phyloP scores from a whole-genome alignment of 1,140 invertebrate genomes.

The Oryzaephilus surinamensis region DNA sequence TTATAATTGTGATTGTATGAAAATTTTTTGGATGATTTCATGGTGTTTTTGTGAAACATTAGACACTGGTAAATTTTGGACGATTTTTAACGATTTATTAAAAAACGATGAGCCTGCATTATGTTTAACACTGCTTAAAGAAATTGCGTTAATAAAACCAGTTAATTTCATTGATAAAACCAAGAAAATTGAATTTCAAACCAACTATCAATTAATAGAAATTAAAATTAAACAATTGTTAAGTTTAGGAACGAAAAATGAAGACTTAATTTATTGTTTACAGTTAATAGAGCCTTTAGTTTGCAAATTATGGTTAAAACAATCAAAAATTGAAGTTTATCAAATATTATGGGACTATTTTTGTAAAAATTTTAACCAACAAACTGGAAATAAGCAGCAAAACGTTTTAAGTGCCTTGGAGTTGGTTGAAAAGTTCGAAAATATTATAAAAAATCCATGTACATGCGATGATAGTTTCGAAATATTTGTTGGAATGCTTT shows the following conservation, averaged over 20 bases:
- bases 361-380: constrained; percentile 26
- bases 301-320: constrained; percentile 21
- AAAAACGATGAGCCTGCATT: constrained; percentile 12
- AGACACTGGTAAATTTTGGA: constrained; percentile 15
- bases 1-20: constrained; percentile 21
- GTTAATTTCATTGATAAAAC: not conserved
- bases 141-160: constrained; percentile 12
- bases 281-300: constrained; percentile 21
- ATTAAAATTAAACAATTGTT: not conserved
- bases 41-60: constrained; percentile 14
- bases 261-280: constrained; percentile 15
- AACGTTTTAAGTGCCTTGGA: constrained; percentile 7
- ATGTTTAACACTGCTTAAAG: constrained; percentile 17
- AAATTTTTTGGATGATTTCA: constrained; percentile 17
- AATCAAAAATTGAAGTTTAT: constrained; percentile 22
- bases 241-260: not conserved
- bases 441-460: constrained; percentile 15
- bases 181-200: too few species aligned
- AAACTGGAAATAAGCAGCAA: constrained; percentile 15
- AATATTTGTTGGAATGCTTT: constrained; percentile 24
- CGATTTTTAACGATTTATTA: constrained; percentile 17
- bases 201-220: constrained; percentile 20
- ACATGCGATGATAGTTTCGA: constrained; percentile 15
- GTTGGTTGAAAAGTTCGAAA: constrained; percentile 14
- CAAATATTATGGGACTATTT: constrained; percentile 28